Percentiles rank a stretch among this genome's conserved stretches.
Evolutionary conservation across 2,888 invertebrate genomes (phyloP).

Genomic region (Acanthococcus lagerstroemiae): DNA sequence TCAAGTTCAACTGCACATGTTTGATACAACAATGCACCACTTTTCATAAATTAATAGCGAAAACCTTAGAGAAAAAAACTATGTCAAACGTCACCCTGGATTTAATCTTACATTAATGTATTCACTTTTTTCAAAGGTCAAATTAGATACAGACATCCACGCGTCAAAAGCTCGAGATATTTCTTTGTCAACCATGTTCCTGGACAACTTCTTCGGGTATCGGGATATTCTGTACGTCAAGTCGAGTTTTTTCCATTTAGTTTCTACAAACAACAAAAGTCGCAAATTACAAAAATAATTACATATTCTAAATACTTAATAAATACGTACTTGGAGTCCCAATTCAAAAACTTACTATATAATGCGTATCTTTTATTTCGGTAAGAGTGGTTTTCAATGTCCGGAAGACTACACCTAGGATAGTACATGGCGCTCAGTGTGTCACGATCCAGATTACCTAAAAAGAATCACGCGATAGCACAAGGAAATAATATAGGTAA

Average conservation of each 20-base stretch:
- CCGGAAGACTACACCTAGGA: not conserved
- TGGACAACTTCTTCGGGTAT: not conserved
- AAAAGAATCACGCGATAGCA: not conserved
- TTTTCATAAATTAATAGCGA: no score
- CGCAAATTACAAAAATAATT: no score
- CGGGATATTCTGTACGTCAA: not conserved
- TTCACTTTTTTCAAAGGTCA: not conserved
- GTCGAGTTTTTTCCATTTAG: not conserved
- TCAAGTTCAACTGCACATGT: no score
- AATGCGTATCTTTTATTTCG: not conserved
- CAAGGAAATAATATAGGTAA: not conserved
- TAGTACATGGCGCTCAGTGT: not conserved
- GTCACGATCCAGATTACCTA: not conserved
- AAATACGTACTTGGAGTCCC: not conserved
- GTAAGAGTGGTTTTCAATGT: not conserved
- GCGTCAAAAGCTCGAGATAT: constrained; percentile 1
- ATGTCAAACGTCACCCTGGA: no score
- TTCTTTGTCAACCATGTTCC: not conserved
- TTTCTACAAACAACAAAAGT: no score
- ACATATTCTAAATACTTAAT: not conserved
- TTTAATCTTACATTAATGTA: not conserved
- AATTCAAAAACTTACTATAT: not conserved
- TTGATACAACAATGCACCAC: no score
- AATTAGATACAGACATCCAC: not conserved
- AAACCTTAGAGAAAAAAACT: no score